phyloP scores from a whole-genome alignment of 2,888 invertebrate genomes.

The Sphaerophoria taeniata region DNA sequence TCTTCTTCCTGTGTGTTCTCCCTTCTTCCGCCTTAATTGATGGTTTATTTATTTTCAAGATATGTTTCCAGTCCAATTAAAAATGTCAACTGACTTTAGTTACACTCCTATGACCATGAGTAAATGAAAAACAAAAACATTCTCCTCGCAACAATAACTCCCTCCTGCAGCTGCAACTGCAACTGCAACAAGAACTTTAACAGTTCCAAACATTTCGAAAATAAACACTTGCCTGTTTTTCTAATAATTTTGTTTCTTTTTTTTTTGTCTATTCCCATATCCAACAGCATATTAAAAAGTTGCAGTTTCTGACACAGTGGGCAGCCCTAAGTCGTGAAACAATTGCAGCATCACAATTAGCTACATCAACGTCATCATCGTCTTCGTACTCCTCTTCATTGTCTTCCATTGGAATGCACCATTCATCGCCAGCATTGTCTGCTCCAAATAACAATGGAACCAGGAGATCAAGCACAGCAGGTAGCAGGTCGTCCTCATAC shows the following conservation, averaged over 20 bases:
- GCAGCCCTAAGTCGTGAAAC: conserved; percentile 82
- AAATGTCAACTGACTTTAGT: too few relatives aligned
- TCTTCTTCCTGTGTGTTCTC: too few relatives aligned
- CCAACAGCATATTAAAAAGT: conserved; percentile 82
- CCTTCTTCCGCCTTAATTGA: too few relatives aligned
- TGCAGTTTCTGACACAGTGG: conserved; percentile 82
- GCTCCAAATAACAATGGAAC: conserved; percentile 55
- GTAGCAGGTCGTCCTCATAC: conserved; percentile 61
- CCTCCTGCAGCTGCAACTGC: too few relatives aligned
- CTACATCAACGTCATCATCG: conserved; percentile 80
- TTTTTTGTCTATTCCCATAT: conserved; percentile 36
- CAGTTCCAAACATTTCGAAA: conserved; percentile 13
- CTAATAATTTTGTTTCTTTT: conserved; percentile 26
- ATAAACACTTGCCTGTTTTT: conserved; percentile 14
- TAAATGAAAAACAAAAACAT: too few relatives aligned
- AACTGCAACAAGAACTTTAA: too few relatives aligned
- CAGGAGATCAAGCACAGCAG: conserved; percentile 55
- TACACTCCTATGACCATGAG: too few relatives aligned
- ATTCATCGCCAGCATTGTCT: conserved; percentile 44
- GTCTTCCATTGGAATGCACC: conserved; percentile 57
- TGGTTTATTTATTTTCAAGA: too few relatives aligned
- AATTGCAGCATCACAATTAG: conserved; percentile 82
- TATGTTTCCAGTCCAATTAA: too few relatives aligned
- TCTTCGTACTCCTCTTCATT: conserved; percentile 72
- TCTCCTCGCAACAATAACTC: too few relatives aligned